Evolutionary conservation across 2,888 invertebrate species (phyloP), one percentile per base, ranked within the genome.

Genomic region (Cynaeus angustus): DNA sequence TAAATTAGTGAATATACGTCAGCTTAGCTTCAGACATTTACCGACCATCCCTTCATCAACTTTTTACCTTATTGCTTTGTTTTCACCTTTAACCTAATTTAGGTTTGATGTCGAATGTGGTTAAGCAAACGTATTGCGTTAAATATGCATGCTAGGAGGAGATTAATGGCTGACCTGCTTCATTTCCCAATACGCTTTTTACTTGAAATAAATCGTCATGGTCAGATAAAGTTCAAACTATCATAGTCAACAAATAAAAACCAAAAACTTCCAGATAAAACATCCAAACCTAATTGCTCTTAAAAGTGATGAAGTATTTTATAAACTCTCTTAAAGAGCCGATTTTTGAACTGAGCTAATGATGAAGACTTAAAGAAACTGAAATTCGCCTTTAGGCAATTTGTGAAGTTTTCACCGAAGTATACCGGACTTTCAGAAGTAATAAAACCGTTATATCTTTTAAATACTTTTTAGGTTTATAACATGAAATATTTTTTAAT

Each of bases 331-430:
- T 73, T 66, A 66, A 72, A 71, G 73, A 74, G 73, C 69, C 72
- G 71, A 74, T 73, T 77, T 77, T 79, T 78, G 77, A 79, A 80
- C 78, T 71, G 76, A 76, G 78, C 76, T 76, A 81, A 81, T 81
- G 79, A 80, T 75, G 77, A 78, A 76, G 75, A 75, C 75, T 73
- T 72, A 70, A 75, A 72, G 76, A 77, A 78, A 75, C 76, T 76
- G 76, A 76, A 78, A 74, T 76, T 75, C 72, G 68, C 76, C 77
- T 75, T 71, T 75, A 59, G 79, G 82, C 81, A 77, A 79, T 79
- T 81, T 79, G 72, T 77, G 78, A 83, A 83, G 76, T 83, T 81
- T 80, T 76, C 78, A 79, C 79, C 81, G 80, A 83, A 77, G 80
- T 76, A 80, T 79, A 80, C 79, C 78, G 76, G 79, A 81, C 79